Conservation (phyloP, 1,140 invertebrate species). For the Orius insidiosus region DNA sequence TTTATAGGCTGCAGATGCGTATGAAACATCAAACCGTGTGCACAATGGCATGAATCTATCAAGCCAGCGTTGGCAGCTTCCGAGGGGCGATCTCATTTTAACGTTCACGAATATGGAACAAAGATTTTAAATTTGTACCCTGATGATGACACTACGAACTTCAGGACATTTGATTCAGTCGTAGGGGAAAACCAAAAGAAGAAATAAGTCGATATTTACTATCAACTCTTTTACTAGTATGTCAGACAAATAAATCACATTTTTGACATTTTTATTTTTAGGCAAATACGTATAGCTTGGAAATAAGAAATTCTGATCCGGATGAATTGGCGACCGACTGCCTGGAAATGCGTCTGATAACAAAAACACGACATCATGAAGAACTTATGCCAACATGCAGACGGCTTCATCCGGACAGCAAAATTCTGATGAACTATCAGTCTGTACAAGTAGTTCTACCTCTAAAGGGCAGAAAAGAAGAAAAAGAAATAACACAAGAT, state of each 20-base stretch:
- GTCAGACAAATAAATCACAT: conserved; percentile 16
- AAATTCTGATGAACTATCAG: too few species aligned
- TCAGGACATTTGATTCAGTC: conserved; percentile 24
- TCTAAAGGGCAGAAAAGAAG: too few species aligned
- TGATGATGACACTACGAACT: conserved; percentile 8
- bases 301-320: conserved; percentile 21
- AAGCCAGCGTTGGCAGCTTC: conserved; percentile 28
- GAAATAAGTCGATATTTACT: conserved; percentile 30
- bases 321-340: conserved; percentile 25
- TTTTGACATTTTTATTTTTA: conserved; percentile 5
- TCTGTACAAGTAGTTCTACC: too few species aligned
- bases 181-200: conserved; percentile 25
- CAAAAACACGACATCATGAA: conserved; percentile 30
- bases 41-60: conserved; percentile 32
- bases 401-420: too few species aligned
- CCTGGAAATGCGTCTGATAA: conserved; percentile 27
- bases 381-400: conserved; percentile 24
- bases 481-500: too few species aligned
- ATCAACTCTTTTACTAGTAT: conserved; percentile 31
- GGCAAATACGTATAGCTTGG: conserved; percentile 32
- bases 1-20: conserved; percentile 19
- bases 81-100: conserved; percentile 29
- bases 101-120: conserved; percentile 35
- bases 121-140: conserved; percentile 23
- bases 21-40: conserved; percentile 30